Base-by-base conservation (phyloP, 2,113 vertebrate species). In the Panthera tigris region DNA sequence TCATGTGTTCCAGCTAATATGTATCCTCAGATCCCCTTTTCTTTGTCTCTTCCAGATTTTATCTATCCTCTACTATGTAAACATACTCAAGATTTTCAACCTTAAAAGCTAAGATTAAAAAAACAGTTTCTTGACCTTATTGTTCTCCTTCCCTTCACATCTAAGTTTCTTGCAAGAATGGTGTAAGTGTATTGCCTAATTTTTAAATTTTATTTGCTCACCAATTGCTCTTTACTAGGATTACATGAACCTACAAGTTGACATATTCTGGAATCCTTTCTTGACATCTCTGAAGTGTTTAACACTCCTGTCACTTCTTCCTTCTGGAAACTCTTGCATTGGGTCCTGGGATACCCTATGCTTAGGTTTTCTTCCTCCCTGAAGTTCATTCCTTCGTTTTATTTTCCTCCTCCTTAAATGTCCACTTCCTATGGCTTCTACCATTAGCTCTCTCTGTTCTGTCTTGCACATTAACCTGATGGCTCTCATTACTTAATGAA, bases 41-140 rank as follows among this genome's bases (percentile, higher is more conserved):
- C 41, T 90, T 95, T 78, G 39, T 57, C 10, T 33, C 41, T 79
- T 45, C 69, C 36, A 25, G 19, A 63, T 31, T 55, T 63, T 87
- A 9, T 74, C 39, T 89, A 45, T 36, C 33, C 39, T 96, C 66
- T 76, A 33, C 41, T 33, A 73, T 45, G 31, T n/a, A 86, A 93
- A 93, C 31, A 63, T 74, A 36, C 39, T 96, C 4, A 23, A 91
- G 19, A 96, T 36, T 74, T 84, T 94, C n/a, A 93, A 65, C 65
- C 13, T 83, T 39, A 61, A 93, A 83, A 93, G 94, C 5, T 3
- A 78, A 87, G 50, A 71, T 36, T 29, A 10, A 66, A 95, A 71
- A 89, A 69, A 71, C 79, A 50, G 4, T n/a, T 94, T 66, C 39
- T 48, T 61, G 33, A 76, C 61, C 16, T 14, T 92, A 63, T 82